phyloP scores from a whole-genome alignment of 2,113 vertebrate species.

The Symphodus melops region DNA sequence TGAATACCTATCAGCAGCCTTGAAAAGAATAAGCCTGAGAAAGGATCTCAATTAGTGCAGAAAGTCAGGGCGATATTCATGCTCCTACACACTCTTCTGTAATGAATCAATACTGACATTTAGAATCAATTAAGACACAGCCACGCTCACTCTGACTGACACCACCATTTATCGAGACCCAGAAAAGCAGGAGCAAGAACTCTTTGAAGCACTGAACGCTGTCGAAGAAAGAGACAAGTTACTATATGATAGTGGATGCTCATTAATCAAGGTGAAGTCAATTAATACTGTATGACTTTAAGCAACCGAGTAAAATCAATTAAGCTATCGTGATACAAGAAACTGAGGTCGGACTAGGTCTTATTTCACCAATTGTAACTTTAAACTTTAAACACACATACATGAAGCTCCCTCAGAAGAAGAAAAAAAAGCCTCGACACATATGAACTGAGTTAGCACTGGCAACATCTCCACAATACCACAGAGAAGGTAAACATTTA shows the following conservation, averaged over 20 bases:
- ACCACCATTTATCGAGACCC: slow-evolving; percentile 17
- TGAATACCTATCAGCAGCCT: background rate
- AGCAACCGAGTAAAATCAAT: slow-evolving; percentile 31
- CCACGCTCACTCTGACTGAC: slow-evolving; percentile 23
- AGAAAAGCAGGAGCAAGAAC: slow-evolving; percentile 15
- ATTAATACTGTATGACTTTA: slow-evolving; percentile 16
- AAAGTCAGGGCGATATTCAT: slow-evolving; percentile 42
- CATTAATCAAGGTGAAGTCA: slow-evolving; percentile 23
- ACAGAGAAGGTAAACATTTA: slow-evolving; percentile 72
- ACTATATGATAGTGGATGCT: background rate
- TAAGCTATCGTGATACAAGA: slow-evolving; percentile 3
- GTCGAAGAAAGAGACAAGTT: background rate
- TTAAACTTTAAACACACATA: slow-evolving; percentile 59
- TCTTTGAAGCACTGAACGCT: background rate
- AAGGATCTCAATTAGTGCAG: slow-evolving; percentile 49
- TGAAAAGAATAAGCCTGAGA: slow-evolving; percentile 22
- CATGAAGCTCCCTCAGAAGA: slow-evolving; percentile 44
- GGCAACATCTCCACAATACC: slow-evolving; percentile 69
- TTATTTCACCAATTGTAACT: slow-evolving; percentile 39
- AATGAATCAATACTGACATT: slow-evolving; percentile 60
- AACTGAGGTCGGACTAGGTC: slow-evolving; percentile 30
- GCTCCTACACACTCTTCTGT: slow-evolving; percentile 26
- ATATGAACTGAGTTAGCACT: slow-evolving; percentile 73
- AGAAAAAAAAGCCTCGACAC: slow-evolving; percentile 30
- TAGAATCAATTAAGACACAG: slow-evolving; percentile 41